A percentile compares a stretch with the other conserved stretches of the same genome.
Conservation (phyloP, 2,113 vertebrate species). For the Talpa occidentalis region DNA sequence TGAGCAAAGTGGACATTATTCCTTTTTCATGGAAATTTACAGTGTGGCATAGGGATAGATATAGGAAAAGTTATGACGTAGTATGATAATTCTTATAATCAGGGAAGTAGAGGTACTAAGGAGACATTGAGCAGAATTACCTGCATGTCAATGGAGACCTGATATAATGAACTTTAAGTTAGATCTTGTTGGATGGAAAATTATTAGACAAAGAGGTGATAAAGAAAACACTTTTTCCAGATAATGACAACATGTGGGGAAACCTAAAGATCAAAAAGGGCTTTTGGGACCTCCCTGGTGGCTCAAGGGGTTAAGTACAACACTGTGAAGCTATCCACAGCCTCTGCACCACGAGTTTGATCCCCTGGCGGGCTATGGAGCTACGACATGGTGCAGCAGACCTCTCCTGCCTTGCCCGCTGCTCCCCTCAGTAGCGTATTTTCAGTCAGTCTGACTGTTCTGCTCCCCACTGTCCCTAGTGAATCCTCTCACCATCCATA, state of each 20-base stretch:
- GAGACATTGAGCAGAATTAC: neutral
- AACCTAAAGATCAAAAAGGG: neutral
- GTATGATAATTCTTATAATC: neutral
- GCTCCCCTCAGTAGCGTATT: too few species aligned
- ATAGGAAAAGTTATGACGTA: neutral
- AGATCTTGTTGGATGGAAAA: neutral
- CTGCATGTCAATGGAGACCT: neutral
- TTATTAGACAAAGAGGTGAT: neutral
- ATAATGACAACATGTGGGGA: neutral
- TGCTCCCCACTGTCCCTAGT: too few species aligned
- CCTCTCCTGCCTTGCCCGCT: too few species aligned
- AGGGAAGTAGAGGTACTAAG: neutral
- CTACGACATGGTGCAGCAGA: too few species aligned
- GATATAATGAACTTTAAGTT: neutral
- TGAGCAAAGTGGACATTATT: neutral
- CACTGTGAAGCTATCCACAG: too few species aligned
- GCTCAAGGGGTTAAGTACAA: too few species aligned
- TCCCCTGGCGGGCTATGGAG: too few species aligned
- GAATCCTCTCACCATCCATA: too few species aligned
- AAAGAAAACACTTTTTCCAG: neutral
- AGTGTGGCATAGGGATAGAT: neutral
- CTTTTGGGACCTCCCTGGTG: too few species aligned
- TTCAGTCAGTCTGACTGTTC: too few species aligned
- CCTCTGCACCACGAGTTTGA: too few species aligned
- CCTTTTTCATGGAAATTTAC: neutral